phyloP scores from a whole-genome alignment of 2,797 vertebrate genomes.

The Echeneis naucrates region DNA sequence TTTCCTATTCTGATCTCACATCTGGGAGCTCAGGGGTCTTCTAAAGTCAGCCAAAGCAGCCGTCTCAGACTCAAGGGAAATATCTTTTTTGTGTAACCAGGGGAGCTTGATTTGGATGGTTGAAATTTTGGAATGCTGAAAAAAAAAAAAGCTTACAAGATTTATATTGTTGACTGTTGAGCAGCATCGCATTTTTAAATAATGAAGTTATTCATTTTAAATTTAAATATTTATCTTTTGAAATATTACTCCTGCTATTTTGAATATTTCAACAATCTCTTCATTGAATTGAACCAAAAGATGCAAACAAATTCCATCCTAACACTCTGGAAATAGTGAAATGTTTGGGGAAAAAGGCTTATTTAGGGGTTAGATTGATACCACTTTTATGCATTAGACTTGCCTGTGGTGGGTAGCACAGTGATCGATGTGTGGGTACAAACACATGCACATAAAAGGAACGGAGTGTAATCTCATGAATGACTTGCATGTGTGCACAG shows the following conservation, averaged over 20 bases:
- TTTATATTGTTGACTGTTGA: not conserved
- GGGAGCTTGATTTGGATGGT: not conserved
- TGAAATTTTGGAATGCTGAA: not conserved
- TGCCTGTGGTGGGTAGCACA: too few relatives aligned
- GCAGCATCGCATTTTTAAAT: not conserved
- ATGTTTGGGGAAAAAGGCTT: not conserved
- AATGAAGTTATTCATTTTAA: not conserved
- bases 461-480: too few relatives aligned
- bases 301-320: not conserved
- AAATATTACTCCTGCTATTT: not conserved
- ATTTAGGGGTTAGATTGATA: not conserved
- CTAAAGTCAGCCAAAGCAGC: constrained; percentile 20
- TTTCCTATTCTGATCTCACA: constrained; percentile 55
- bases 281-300: not conserved
- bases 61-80: constrained; percentile 1
- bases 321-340: not conserved
- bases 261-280: not conserved
- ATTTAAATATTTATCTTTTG: not conserved
- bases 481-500: not conserved
- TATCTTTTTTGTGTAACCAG: constrained; percentile 10
- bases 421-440: too few relatives aligned
- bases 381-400: not conserved
- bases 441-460: too few relatives aligned
- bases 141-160: not conserved
- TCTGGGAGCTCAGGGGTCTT: constrained; percentile 36